These are phyloP conservation scores for Microtus montanus DNA, from an alignment of 2,113 vertebrate genomes.

Conservation along the genomic window DNA sequence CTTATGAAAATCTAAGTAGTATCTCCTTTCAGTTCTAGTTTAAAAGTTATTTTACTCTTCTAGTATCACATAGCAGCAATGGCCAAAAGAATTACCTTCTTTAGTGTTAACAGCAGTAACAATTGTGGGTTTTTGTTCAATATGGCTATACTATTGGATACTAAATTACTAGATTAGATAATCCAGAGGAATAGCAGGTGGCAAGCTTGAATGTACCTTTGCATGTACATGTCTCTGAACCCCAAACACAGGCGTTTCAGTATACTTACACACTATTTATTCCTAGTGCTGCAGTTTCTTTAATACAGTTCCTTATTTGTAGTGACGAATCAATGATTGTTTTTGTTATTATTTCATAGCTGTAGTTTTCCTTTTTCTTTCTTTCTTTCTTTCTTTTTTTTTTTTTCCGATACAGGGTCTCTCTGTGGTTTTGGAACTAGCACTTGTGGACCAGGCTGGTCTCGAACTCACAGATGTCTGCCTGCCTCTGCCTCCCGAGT, in stretches of 20 bases:
- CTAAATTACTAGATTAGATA: neutral
- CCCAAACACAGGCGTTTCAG: neutral
- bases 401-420: too few species aligned
- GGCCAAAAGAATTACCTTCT: neutral
- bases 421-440: too few species aligned
- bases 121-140: neutral
- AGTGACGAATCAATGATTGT: fast-evolving
- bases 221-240: neutral
- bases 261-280: neutral
- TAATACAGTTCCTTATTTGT: neutral
- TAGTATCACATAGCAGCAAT: neutral
- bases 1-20: neutral
- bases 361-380: neutral
- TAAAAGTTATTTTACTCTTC: neutral
- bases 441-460: too few species aligned
- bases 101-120: neutral
- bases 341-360: neutral
- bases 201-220: too few species aligned
- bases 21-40: neutral
- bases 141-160: neutral
- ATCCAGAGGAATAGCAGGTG: neutral
- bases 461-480: too few species aligned
- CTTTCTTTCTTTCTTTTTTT: too few species aligned
- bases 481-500: too few species aligned
- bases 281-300: neutral